A percentile compares a stretch with the other conserved stretches of the same genome.
phyloP scores from a whole-genome alignment of 1,140 invertebrate genomes.

The Scaptodrosophila lebanonensis region DNA sequence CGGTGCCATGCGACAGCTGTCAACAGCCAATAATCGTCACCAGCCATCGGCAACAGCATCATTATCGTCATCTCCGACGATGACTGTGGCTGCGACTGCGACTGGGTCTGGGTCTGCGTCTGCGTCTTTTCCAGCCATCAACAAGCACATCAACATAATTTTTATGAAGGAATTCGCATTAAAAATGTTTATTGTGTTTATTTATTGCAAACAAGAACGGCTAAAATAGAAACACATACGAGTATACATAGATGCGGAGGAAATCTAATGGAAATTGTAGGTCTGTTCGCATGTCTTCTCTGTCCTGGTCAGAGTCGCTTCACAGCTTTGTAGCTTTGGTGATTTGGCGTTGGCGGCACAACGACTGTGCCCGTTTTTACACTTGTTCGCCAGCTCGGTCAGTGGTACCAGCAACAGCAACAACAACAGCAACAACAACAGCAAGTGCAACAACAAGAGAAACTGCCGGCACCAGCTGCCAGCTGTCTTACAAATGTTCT shows the following conservation, averaged over 20 bases:
- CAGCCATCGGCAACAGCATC: constrained; percentile 7
- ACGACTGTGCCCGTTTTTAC: constrained; percentile 9
- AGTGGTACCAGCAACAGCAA: constrained; percentile 23
- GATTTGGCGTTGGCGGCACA: constrained; percentile 11
- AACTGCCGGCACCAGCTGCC: too few relatives aligned
- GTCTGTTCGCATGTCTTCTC: constrained; percentile 13
- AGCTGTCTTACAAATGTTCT: too few relatives aligned
- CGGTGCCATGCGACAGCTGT: constrained; percentile 66
- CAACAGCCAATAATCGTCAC: constrained; percentile 18
- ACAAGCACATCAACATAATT: constrained; percentile 45
- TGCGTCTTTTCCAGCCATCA: too few relatives aligned
- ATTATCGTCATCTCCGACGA: constrained; percentile 16
- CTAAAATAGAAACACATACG: constrained; percentile 51
- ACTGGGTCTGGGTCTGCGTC: background rate
- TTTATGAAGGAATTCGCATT: constrained; percentile 72
- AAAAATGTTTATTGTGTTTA: constrained; percentile 74
- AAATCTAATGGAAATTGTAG: constrained; percentile 60
- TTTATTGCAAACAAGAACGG: constrained; percentile 65
- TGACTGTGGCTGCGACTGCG: constrained; percentile 3
- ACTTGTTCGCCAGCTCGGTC: constrained; percentile 31
- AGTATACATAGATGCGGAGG: constrained; percentile 17
- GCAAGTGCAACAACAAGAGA: too few relatives aligned
- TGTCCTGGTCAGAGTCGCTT: too few relatives aligned
- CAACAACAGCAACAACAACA: constrained; percentile 3
- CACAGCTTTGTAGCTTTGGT: too few relatives aligned